Percentiles rank a stretch among this genome's conserved stretches.
phyloP scores from a whole-genome alignment of 2,888 invertebrate genomes.

The Nysson spinosus region DNA sequence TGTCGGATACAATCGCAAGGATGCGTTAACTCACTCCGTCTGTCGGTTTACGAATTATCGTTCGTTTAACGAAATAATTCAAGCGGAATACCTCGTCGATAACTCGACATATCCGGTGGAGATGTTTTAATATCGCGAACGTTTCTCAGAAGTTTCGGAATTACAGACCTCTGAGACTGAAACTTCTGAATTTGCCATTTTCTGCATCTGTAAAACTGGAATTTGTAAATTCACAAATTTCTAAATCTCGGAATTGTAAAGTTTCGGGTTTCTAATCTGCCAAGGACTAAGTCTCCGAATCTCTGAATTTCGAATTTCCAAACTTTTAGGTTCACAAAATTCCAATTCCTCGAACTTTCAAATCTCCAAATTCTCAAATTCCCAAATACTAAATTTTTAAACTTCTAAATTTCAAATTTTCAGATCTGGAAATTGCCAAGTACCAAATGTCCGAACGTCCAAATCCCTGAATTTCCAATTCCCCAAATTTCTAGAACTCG shows the following conservation, averaged over 20 bases:
- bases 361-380: neutral
- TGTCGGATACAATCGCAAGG: too few relatives aligned
- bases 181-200: too few relatives aligned
- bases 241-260: neutral
- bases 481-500: neutral
- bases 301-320: neutral
- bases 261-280: neutral
- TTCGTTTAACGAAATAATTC: too few relatives aligned
- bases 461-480: neutral
- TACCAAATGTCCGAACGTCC: neutral
- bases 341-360: neutral
- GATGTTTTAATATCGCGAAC: too few relatives aligned
- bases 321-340: neutral
- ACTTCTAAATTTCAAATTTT: neutral
- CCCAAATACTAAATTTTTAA: neutral
- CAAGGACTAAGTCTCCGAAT: neutral
- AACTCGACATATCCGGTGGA: too few relatives aligned
- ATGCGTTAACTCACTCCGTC: too few relatives aligned
- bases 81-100: too few relatives aligned
- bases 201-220: too few relatives aligned
- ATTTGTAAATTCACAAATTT: neutral
- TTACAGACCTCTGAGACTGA: too few relatives aligned
- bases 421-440: neutral
- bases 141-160: too few relatives aligned
- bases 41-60: too few relatives aligned